These are phyloP conservation scores for Oncorhynchus tshawytscha DNA, from an alignment of 2,113 vertebrate genomes.

Conservation along the genomic window DNA sequence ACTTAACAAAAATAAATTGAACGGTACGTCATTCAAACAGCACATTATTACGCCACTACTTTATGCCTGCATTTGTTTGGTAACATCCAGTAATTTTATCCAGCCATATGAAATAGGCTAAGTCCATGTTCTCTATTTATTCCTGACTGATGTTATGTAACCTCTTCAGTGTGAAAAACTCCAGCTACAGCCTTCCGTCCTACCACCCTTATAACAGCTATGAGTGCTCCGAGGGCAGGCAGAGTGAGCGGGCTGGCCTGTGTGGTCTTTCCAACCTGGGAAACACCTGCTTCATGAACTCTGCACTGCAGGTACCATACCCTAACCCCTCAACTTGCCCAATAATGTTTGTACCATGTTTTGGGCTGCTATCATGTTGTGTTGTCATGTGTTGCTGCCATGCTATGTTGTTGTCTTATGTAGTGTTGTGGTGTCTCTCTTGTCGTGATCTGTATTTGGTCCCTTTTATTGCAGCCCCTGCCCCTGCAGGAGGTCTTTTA, in stretches of 20 bases:
- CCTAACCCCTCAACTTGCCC: neutral
- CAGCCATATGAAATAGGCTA: neutral
- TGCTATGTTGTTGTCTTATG: no score
- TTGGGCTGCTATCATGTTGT: no score
- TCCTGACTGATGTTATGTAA: neutral
- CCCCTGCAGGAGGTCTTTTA: no score
- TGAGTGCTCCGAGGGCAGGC: constrained; percentile 91
- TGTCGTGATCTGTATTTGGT: no score
- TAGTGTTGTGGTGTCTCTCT: no score
- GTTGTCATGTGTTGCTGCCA: no score
- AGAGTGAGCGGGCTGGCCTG: constrained; percentile 89
- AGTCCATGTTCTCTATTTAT: neutral
- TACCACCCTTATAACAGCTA: constrained; percentile 94
- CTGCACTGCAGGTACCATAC: constrained; percentile 92
- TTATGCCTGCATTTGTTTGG: constrained; percentile 3
- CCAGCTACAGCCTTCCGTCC: constrained; percentile 92
- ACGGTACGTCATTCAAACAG: no score
- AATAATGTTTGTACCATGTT: no score
- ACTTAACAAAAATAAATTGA: no score
- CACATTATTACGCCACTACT: no score
- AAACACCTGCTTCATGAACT: constrained; percentile 99
- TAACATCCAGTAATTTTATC: neutral
- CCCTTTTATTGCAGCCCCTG: no score
- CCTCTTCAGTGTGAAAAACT: constrained; percentile 92
- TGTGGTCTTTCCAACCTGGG: constrained; percentile 98